Percentiles rank a stretch among this genome's conserved stretches.
Conservation (phyloP, 2,113 vertebrate species). For the Hippopotamus amphibius region DNA sequence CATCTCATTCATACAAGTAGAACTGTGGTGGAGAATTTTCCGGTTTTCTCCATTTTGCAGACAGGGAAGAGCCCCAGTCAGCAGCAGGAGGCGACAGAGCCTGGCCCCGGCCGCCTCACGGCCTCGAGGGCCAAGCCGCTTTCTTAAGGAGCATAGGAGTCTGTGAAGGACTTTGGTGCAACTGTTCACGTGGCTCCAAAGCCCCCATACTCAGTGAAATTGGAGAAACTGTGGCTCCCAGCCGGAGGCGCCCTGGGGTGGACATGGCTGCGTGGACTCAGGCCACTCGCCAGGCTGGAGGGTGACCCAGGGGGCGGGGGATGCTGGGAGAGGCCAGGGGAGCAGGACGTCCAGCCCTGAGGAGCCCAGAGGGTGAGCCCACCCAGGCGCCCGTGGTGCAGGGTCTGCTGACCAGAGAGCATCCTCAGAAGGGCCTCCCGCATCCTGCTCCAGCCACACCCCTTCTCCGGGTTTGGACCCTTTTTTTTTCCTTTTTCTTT, state of each 20-base stretch:
- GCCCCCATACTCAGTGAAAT: accelerated
- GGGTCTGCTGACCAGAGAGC: accelerated
- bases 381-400: accelerated
- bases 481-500: background rate
- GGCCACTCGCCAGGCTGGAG: accelerated
- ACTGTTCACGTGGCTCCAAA: accelerated
- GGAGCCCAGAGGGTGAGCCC: background rate
- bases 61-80: background rate
- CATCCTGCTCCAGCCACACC: accelerated
- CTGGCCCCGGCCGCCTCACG: accelerated
- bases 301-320: background rate
- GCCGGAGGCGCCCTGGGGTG: too few relatives aligned
- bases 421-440: accelerated
- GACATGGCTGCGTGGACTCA: accelerated
- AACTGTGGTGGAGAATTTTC: too few relatives aligned
- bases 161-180: background rate
- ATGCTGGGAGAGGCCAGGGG: background rate
- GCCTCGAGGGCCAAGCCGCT: accelerated
- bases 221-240: background rate
- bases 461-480: background rate
- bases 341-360: background rate
- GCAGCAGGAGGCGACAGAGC: accelerated
- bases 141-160: accelerated
- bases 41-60: accelerated
- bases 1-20: accelerated